Conservation (phyloP, 2,113 vertebrate species). For the Toxotes jaculatrix region DNA sequence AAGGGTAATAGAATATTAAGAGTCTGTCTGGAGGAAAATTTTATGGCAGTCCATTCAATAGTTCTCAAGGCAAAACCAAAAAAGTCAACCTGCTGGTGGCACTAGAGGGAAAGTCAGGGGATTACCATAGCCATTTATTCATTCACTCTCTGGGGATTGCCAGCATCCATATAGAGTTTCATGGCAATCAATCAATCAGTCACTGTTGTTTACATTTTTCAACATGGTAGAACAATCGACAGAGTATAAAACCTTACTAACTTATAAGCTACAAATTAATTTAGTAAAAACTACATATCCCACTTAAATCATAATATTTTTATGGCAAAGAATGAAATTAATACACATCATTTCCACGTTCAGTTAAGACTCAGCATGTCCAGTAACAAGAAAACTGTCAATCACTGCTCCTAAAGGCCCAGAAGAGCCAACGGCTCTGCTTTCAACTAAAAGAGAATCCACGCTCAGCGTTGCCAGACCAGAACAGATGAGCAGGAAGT, state of each 20-base stretch:
- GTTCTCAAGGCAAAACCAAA: neutral
- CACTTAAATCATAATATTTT: too few species aligned
- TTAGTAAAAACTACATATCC: neutral
- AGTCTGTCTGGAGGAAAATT: neutral
- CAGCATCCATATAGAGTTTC: too few species aligned
- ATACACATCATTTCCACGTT: neutral
- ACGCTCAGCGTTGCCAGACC: neutral
- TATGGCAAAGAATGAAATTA: neutral
- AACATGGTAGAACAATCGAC: neutral
- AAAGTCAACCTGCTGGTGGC: too few species aligned
- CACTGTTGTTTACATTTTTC: too few species aligned
- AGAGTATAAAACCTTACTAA: neutral
- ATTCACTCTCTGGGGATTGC: too few species aligned
- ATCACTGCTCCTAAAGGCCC: neutral
- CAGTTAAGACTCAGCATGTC: neutral
- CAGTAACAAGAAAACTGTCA: constrained; percentile 9
- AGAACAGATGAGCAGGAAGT: constrained; percentile 22
- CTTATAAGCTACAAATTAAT: neutral
- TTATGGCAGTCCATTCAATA: neutral
- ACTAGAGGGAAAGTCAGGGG: neutral
- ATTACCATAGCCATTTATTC: neutral
- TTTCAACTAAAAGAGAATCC: constrained; percentile 5
- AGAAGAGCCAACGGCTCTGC: neutral
- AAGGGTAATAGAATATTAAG: neutral
- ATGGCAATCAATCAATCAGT: too few species aligned